Evolutionary conservation across 2,113 vertebrate species (phyloP), one percentile per base, ranked within the genome.

Genomic region (Lathamus discolor): DNA sequence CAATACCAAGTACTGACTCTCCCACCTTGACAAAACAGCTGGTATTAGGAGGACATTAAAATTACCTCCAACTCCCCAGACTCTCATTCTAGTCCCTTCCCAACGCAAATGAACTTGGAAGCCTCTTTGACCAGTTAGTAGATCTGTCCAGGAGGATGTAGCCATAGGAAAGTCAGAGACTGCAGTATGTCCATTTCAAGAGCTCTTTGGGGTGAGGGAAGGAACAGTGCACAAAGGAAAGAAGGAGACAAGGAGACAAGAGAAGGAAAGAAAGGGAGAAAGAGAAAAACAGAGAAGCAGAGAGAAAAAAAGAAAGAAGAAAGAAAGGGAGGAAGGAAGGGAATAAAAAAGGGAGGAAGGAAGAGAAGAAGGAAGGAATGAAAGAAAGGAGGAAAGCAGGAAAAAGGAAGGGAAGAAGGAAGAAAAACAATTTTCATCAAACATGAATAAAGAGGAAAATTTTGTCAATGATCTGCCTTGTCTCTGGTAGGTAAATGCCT

Each of bases 121-220:
- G 84, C 13, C 7, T 89, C 33, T 66, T 16, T 66, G 33, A 7
- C 14, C 22, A 48, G 6, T n/a, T 31, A 63, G 11, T 52, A 67
- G 37, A 11, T 67, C 43, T 68, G 20, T 39, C 13, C 27, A 44
- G 41, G 35, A 68, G 27, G 17, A 69, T 7, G 23, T 37, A 84
- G 22, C 5, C 37, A 23, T 17, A 35, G 7, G 52, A 79, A 73
- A 62, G 35, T 15, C 8, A 61, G 68, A 9, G 33, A 10, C 48
- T 31, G 6, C 19, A 43, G 6, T 35, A 19, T 9, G 48, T 11
- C 28, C 20, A 5, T 79, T 79, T 82, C 0, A 0, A 80, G 39
- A 90, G 29, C 23, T 92, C 6, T 73, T 64, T 74, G 23, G 19
- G 19, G 18, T 20, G 24, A 57, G 39, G 23, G 17, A 87, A 84